Percentiles rank a stretch among this genome's conserved stretches.
These are phyloP conservation scores for Orchesella flavescens DNA, from an alignment of 2,888 invertebrate genomes.

Conservation along the genomic window DNA sequence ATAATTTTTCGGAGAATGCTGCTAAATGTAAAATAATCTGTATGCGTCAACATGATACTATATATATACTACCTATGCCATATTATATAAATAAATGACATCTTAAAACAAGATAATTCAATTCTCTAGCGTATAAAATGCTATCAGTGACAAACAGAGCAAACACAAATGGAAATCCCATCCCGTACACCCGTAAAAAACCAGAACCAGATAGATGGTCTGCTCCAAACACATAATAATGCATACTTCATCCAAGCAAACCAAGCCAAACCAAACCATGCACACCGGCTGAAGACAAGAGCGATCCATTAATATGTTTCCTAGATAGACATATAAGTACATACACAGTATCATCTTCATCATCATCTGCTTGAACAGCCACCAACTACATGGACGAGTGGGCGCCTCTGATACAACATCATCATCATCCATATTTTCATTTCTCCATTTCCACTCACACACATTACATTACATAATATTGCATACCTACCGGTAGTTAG, in stretches of 20 bases:
- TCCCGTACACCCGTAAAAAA: neutral
- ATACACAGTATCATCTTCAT: constrained; percentile 1
- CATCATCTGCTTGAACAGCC: constrained; percentile 35
- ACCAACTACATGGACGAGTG: neutral
- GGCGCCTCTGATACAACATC: neutral
- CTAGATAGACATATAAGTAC: neutral
- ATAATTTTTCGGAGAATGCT: neutral
- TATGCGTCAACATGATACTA: neutral
- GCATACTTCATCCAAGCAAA: too few relatives aligned
- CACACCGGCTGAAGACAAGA: too few relatives aligned
- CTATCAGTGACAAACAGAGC: neutral
- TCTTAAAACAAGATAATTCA: constrained; percentile 14
- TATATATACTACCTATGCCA: too few relatives aligned
- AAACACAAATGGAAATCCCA: neutral
- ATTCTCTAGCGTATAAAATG: neutral
- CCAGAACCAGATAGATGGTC: neutral
- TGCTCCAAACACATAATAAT: neutral
- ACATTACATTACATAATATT: neutral
- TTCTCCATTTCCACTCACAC: constrained; percentile 6
- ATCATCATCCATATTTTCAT: neutral
- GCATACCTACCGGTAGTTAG: neutral
- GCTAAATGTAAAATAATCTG: too few relatives aligned
- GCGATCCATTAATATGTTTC: neutral
- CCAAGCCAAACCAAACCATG: too few relatives aligned
- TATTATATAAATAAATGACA: constrained; percentile 3